These are phyloP conservation scores for Nesogale talazaci DNA, from an alignment of 2,113 vertebrate species.

Conservation along the genomic window DNA sequence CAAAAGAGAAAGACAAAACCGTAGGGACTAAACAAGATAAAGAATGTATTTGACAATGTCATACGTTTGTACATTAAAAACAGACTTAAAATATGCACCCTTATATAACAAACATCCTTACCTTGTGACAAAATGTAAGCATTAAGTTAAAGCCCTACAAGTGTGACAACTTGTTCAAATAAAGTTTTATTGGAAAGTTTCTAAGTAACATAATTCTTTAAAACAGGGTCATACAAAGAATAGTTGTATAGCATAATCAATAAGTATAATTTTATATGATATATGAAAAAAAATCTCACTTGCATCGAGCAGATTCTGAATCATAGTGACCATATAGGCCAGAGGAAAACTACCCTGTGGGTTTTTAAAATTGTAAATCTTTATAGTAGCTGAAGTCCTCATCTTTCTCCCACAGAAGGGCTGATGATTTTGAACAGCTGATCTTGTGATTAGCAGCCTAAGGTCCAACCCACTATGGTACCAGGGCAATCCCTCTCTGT, in stretches of 20 bases:
- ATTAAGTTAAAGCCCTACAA: not conserved
- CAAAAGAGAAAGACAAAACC: not conserved
- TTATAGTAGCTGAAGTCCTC: too few relatives aligned
- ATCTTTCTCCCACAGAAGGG: too few relatives aligned
- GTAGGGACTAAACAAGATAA: not conserved
- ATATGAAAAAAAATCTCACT: too few relatives aligned
- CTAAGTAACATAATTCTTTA: conserved; percentile 17
- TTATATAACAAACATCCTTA: not conserved
- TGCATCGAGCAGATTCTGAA: too few relatives aligned
- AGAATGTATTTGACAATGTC: not conserved
- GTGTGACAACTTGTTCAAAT: conserved; percentile 15
- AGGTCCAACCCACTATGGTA: too few relatives aligned
- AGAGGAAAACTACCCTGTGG: too few relatives aligned
- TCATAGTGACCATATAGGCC: too few relatives aligned
- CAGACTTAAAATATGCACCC: not conserved
- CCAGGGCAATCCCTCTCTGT: too few relatives aligned
- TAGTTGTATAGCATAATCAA: conserved; percentile 34
- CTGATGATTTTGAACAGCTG: too few relatives aligned
- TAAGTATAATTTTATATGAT: not conserved
- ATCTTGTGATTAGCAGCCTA: too few relatives aligned
- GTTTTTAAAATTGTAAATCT: too few relatives aligned
- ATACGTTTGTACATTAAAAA: not conserved
- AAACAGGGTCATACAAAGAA: not conserved
- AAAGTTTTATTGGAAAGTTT: not conserved
- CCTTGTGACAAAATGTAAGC: not conserved